Base-by-base conservation (phyloP, 2,888 invertebrate species). In the Mantis religiosa region DNA sequence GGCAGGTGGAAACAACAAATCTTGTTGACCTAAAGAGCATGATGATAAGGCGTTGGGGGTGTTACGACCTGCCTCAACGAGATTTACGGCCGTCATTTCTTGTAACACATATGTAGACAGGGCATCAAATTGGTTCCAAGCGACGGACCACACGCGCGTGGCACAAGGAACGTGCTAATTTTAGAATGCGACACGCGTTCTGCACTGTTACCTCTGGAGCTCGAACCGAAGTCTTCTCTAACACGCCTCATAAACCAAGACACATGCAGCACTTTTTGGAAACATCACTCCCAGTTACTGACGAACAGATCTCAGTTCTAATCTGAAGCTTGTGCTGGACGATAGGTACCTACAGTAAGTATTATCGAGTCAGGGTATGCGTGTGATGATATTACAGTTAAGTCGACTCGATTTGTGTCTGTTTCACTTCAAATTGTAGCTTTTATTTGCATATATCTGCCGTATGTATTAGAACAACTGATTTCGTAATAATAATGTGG, bases 41-140 rank as follows among this genome's bases (percentile, higher is more conserved):
- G 82, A 82, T n/a, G 82, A 82, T 27, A 82, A 34, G 34, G 28
- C 47, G n/a, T 34, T 83, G 85, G 85, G 3, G 34, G 25, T 47
- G 85, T 47, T 30, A 3, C 30, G 34, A 47, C 85, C 85, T 28
- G 28, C 83, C 83, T n/a, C 83, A 83, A 27, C 30, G 3, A n/a
- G 30, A 34, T 34, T 85, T 47, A 47, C 85, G 7, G 41, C 34
- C 85, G 6, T 41, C 54, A 71, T 71, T 71, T 71, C 25, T 20
- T 82, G 41, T n/a, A 41, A 34, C 30, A 82, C 87, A 87, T 82
- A 82, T 82, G 87, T 87, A 34, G 54, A 54, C 54, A 54, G 54
- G 4, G 82, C 85, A 88, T 84, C 71, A 88, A 85, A 88, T 88
- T 88, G 82, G 88, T 88, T 88, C 81, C 85, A 27, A 27, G 84